A percentile compares a stretch with the other conserved stretches of the same genome.
These are phyloP conservation scores for Erithacus rubecula DNA, from an alignment of 2,797 vertebrate genomes.

Conservation along the genomic window DNA sequence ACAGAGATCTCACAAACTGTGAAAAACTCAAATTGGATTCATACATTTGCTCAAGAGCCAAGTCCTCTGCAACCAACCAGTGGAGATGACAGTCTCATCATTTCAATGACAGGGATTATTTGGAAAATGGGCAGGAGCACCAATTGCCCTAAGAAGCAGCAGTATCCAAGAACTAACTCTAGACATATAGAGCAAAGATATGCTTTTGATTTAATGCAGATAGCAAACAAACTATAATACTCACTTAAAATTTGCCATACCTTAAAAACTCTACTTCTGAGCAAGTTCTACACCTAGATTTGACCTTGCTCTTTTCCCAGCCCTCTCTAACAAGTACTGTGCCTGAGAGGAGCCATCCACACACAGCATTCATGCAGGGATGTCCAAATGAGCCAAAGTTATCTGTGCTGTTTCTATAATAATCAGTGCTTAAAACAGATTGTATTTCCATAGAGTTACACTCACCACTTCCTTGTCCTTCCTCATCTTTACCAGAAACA, in stretches of 20 bases:
- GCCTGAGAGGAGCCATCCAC: background rate
- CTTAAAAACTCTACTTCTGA: background rate
- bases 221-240: background rate
- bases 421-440: background rate
- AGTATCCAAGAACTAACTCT: background rate
- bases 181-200: background rate
- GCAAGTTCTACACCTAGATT: background rate
- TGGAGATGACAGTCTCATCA: background rate
- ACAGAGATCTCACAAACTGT: background rate
- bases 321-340: background rate
- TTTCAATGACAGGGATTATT: background rate
- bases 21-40: background rate
- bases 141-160: background rate
- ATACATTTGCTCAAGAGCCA: background rate
- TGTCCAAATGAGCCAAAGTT: background rate
- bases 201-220: background rate
- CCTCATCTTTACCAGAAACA: background rate
- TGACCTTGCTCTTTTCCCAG: background rate
- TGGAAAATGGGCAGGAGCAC: background rate
- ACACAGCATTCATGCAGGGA: background rate
- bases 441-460: background rate
- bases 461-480: background rate
- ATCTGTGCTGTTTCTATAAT: background rate
- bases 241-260: background rate
- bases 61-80: background rate